These are phyloP conservation scores for Dipodomys ordii DNA, from an alignment of 2,113 vertebrate species.

Conservation along the genomic window DNA sequence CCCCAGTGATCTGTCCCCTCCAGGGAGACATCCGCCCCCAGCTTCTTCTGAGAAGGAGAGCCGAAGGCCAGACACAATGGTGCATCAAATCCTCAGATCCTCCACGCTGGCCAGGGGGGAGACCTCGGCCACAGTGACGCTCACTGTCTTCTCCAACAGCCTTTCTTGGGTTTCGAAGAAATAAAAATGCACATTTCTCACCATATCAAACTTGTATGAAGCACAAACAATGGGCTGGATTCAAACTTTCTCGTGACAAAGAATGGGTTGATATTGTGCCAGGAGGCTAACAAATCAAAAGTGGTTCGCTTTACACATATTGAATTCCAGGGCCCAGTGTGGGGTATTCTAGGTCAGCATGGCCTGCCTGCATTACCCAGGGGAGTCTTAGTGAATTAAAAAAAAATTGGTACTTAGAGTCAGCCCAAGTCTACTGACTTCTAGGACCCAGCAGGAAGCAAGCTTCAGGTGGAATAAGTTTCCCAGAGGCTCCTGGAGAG, in stretches of 20 bases:
- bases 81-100: neutral
- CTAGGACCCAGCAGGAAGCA: neutral
- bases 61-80: neutral
- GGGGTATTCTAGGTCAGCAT: neutral
- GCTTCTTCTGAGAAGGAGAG: slow-evolving; percentile 37
- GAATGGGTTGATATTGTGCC: neutral
- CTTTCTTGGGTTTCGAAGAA: slow-evolving; percentile 7
- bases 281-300: neutral
- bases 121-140: neutral
- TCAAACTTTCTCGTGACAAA: slow-evolving; percentile 11
- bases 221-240: neutral
- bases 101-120: too few species aligned
- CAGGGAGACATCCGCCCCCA: neutral
- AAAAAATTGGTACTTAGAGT: slow-evolving; percentile 3
- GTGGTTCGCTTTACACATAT: neutral
- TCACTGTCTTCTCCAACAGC: neutral
- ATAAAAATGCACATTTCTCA: slow-evolving; percentile 7
- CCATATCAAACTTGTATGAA: neutral
- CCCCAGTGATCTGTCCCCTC: too few species aligned
- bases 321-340: slow-evolving; percentile 1
- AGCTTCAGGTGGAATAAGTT: slow-evolving; percentile 12
- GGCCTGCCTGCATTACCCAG: neutral
- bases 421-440: neutral
- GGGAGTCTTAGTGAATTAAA: slow-evolving; percentile 6
- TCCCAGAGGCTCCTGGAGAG: neutral